Conservation (phyloP, 2,797 vertebrate genomes). For the Neoniphon sammara region DNA sequence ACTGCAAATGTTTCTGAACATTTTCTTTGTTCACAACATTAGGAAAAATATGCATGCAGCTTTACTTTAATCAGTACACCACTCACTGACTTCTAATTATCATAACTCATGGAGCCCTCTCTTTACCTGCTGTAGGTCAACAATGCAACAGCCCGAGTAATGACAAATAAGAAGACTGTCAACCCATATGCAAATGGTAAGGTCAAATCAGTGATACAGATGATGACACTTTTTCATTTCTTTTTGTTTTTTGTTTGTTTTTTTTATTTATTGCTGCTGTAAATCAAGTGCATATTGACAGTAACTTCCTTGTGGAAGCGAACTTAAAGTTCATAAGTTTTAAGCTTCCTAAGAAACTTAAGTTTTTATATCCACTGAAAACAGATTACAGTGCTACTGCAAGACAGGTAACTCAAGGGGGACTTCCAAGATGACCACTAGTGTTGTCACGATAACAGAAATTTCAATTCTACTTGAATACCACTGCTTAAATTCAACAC, state of each 20-base stretch:
- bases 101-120: conserved; percentile 49
- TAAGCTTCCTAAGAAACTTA: not conserved
- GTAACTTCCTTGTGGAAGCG: not conserved
- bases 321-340: not conserved
- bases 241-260: no score
- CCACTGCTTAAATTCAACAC: no score
- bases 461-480: no score
- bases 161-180: conserved; percentile 98
- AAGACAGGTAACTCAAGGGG: no score
- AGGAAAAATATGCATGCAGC: conserved; percentile 87
- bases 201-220: no score
- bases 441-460: no score
- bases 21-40: conserved; percentile 82
- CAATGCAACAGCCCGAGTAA: conserved; percentile 94
- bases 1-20: conserved; percentile 82
- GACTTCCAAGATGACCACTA: no score
- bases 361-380: not conserved
- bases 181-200: conserved; percentile 98
- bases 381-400: no score
- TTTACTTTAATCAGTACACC: conserved; percentile 40
- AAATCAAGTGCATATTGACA: not conserved
- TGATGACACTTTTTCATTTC: no score
- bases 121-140: conserved; percentile 77
- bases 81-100: conserved; percentile 24
- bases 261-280: no score